A percentile compares a stretch with the other conserved stretches of the same genome.
Evolutionary conservation across 2,888 invertebrate species (phyloP).

Genomic region (Sipha maydis): DNA sequence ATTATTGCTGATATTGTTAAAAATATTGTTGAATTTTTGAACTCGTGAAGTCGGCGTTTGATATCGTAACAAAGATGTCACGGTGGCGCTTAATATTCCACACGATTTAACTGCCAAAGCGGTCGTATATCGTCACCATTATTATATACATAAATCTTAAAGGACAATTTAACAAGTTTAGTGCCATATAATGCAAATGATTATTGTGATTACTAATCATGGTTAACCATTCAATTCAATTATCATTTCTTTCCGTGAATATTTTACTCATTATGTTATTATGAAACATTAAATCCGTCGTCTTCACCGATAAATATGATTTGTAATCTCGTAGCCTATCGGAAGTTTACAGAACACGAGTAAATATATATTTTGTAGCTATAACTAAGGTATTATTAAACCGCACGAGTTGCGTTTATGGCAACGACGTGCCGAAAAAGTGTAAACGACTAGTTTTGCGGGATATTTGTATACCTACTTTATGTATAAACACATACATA

Average conservation of each 20-base stretch:
- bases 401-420: constrained; percentile 40
- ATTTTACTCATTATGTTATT: not conserved
- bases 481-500: not conserved
- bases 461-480: not conserved
- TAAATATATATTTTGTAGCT: not conserved
- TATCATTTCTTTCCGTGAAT: not conserved
- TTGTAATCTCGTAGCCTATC: not conserved
- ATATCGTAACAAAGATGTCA: constrained; percentile 3
- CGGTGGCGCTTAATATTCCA: constrained; percentile 45
- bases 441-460: constrained; percentile 26
- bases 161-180: not conserved
- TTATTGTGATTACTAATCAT: too few species aligned
- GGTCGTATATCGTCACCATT: not conserved
- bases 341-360: not conserved
- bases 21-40: not conserved
- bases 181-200: not conserved
- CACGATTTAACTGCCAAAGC: constrained; percentile 9
- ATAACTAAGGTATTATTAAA: not conserved
- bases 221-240: not conserved
- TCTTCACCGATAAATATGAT: not conserved
- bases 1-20: constrained; percentile 40
- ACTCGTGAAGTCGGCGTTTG: not conserved
- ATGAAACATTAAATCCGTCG: not conserved
- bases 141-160: not conserved
- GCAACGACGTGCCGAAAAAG: constrained; percentile 38